Base-by-base conservation (phyloP, 2,888 invertebrate species). In the Empis stercorea region DNA sequence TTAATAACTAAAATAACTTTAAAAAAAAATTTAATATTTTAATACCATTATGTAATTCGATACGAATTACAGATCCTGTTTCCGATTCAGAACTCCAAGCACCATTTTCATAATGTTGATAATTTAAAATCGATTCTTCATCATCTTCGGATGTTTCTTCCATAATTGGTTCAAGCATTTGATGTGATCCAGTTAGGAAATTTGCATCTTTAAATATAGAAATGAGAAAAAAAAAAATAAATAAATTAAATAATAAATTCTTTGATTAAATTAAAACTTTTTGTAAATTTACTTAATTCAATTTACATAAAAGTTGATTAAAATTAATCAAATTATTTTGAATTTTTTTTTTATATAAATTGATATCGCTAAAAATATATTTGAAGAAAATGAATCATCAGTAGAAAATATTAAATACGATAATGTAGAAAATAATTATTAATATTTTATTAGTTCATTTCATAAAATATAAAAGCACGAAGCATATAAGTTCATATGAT, bases 81-180 rank as follows among this genome's bases (percentile, higher is more conserved):
- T 87, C 87, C 38, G 86, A 86, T 68, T 87, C 86, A 9, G 74
- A 74, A 43, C 74, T 74, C 66, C 66, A 69, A 44, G 61, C 56
- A 44, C 55, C 56, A 6, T 59, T 57, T 41, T 44, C 48, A 44
- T 59, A 62, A 37, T 62, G 62, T 40, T 59, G 61, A 66, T 66
- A 67, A 32, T 61, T 62, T 49, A 61, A 61, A 36, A 61, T 61
- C 17, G 59, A 58, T 42, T 58, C 62, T 50, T 70, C 69, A 55
- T 70, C 69, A 55, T 89, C 88, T 71, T 89, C 88, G 56, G 87
- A 86, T 15, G 88, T 88, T 70, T 89, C 89, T 70, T 89, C 89
- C 60, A 87, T 76, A 64, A 89, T 89, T 23, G 89, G 88, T 69
- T 89, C 88, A 71, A 88, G 75, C 60, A 68, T 65, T 59, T 65